phyloP scores from a whole-genome alignment of 2,888 invertebrate species.

The Cabera pusaria region DNA sequence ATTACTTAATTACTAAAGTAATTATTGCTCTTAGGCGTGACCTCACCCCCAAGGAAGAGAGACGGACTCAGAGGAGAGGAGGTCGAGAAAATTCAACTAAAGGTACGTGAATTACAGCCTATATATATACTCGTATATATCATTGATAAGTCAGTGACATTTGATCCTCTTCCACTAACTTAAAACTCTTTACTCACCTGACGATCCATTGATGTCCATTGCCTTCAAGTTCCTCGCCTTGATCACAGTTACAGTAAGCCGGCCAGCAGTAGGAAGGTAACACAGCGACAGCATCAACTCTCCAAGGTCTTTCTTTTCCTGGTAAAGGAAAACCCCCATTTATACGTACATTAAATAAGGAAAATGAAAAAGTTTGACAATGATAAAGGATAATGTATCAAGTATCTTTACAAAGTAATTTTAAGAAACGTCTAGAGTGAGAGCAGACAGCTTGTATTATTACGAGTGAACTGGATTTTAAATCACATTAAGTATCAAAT shows the following conservation, averaged over 20 bases:
- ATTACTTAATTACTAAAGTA: too few relatives aligned
- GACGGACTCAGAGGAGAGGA: too few relatives aligned
- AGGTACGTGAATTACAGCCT: too few relatives aligned
- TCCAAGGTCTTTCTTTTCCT: slow-evolving; percentile 94
- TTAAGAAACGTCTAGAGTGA: slow-evolving; percentile 13
- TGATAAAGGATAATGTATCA: slow-evolving; percentile 22
- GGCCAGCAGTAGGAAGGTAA: slow-evolving; percentile 95
- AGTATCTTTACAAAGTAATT: slow-evolving; percentile 23
- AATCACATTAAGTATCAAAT: too few relatives aligned
- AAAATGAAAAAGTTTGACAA: slow-evolving; percentile 27
- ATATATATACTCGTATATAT: too few relatives aligned
- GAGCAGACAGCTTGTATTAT: too few relatives aligned
- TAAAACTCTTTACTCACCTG: slow-evolving; percentile 81
- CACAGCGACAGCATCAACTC: slow-evolving; percentile 96
- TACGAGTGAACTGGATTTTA: too few relatives aligned
- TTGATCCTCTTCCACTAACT: too few relatives aligned
- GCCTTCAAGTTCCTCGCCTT: slow-evolving; percentile 96
- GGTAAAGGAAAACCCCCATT: slow-evolving; percentile 29
- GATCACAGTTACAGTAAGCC: slow-evolving; percentile 94
- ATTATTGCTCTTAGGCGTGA: too few relatives aligned
- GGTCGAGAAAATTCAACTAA: too few relatives aligned
- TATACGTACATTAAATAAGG: slow-evolving; percentile 21
- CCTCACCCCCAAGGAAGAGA: too few relatives aligned
- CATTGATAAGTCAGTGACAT: too few relatives aligned
- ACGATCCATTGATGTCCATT: slow-evolving; percentile 97